Percentiles rank a stretch among this genome's conserved stretches.
Evolutionary conservation across 2,888 invertebrate species (phyloP).

Genomic region (Balanococcus diminutus): DNA sequence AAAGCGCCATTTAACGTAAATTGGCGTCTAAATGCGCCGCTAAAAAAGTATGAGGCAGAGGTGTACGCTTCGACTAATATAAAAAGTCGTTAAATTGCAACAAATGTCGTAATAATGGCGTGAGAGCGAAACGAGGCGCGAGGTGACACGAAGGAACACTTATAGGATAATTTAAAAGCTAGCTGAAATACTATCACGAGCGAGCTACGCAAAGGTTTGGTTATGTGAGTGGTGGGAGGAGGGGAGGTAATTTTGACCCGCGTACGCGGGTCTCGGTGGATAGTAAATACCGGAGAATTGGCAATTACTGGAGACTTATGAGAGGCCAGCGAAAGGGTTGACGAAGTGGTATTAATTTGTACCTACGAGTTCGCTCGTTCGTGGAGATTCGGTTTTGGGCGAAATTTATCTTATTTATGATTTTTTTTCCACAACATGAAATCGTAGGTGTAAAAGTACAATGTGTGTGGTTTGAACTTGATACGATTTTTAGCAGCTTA

Average conservation of each 20-base stretch:
- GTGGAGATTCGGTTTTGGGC: neutral
- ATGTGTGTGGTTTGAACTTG: neutral
- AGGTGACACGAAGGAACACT: neutral
- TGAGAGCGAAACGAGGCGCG: neutral
- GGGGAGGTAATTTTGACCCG: neutral
- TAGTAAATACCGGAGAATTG: neutral
- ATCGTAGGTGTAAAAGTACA: too few relatives aligned
- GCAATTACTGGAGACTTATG: neutral
- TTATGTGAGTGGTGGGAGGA: neutral
- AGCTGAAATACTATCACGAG: neutral
- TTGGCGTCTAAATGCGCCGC: neutral
- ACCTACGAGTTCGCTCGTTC: too few relatives aligned
- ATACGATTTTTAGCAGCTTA: neutral
- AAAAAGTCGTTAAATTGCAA: constrained; percentile 39
- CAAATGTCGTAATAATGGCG: constrained; percentile 29
- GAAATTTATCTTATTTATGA: neutral
- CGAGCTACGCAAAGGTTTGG: neutral
- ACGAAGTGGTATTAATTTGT: neutral
- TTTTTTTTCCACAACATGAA: neutral
- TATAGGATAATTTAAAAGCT: neutral
- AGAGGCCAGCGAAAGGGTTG: neutral
- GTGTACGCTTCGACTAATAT: neutral
- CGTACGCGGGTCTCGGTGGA: neutral
- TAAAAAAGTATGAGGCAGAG: neutral
- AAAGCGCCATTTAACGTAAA: neutral